Conservation (phyloP, 92 coral and sea anemone species). For the Porites rus region DNA sequence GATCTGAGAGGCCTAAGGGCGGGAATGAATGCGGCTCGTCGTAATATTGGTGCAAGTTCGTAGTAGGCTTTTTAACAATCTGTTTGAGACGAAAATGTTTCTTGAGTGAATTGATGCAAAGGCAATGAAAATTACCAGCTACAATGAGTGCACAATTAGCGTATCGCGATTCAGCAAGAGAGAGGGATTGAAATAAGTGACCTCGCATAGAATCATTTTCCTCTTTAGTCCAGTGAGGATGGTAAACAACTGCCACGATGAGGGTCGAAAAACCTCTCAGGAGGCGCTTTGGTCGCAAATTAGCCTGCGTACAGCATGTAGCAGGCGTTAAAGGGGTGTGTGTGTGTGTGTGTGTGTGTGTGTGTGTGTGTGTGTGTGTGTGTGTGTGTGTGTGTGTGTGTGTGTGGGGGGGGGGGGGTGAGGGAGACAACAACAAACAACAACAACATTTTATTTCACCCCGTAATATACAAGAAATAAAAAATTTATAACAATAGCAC, state of each 20-base stretch:
- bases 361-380: no score
- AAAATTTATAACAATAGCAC: no score
- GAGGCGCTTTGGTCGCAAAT: slow-evolving; percentile 40
- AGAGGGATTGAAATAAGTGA: slow-evolving; percentile 50
- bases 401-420: no score
- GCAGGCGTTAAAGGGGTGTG: no score
- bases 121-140: slow-evolving; percentile 58
- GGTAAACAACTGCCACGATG: slow-evolving; percentile 54
- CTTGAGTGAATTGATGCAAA: slow-evolving; percentile 32
- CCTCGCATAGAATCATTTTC: slow-evolving; percentile 44
- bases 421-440: no score
- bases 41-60: slow-evolving; percentile 45
- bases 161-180: slow-evolving; percentile 53
- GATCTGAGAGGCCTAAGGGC: slow-evolving; percentile 50
- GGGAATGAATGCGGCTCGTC: slow-evolving; percentile 36
- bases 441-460: no score
- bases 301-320: neutral
- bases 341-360: no score
- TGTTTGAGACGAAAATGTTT: slow-evolving; percentile 56
- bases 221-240: slow-evolving; percentile 44
- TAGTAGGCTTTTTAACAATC: slow-evolving; percentile 32
- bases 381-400: no score
- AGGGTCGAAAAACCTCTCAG: slow-evolving; percentile 49
- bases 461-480: no score
- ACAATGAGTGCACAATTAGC: slow-evolving; percentile 56